These are phyloP conservation scores for Mola mola DNA, from an alignment of 2,113 vertebrate species.

Conservation along the genomic window DNA sequence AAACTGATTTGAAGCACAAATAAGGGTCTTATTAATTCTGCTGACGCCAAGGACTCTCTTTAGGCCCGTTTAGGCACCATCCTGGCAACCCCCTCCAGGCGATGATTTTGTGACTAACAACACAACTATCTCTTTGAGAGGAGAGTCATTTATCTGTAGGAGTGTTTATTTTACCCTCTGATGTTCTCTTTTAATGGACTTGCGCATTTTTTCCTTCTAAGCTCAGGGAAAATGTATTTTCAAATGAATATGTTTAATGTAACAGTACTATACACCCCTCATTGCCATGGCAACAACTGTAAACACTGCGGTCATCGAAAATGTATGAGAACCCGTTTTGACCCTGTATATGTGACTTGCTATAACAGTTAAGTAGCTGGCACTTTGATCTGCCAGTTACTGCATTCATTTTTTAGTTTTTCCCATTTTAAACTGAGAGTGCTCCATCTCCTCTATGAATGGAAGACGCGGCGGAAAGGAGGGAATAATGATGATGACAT, in stretches of 20 bases:
- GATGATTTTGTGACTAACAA: no score
- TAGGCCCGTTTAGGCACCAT: conserved; percentile 6
- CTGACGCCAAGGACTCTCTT: conserved; percentile 36
- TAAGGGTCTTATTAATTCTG: conserved; percentile 59
- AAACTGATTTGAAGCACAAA: conserved; percentile 53
- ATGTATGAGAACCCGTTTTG: not conserved
- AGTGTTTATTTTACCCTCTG: no score
- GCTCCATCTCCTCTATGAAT: conserved; percentile 55
- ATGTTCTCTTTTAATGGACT: no score
- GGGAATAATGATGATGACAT: conserved; percentile 73
- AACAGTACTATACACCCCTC: no score
- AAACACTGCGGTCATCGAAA: no score
- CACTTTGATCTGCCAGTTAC: conserved; percentile 38
- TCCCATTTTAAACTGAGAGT: conserved; percentile 44
- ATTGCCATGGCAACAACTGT: no score
- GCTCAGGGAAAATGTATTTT: no score
- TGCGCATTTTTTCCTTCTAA: no score
- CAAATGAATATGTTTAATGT: no score
- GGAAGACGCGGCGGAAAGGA: conserved; percentile 60
- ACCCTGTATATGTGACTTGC: conserved; percentile 22
- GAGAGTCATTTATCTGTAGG: not conserved
- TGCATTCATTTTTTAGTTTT: conserved; percentile 43
- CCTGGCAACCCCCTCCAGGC: conserved; percentile 3
- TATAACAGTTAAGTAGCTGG: conserved; percentile 19
- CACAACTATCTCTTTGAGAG: no score